Evolutionary conservation across 2,113 vertebrate species (phyloP).

Genomic region (Centropus unirufus): DNA sequence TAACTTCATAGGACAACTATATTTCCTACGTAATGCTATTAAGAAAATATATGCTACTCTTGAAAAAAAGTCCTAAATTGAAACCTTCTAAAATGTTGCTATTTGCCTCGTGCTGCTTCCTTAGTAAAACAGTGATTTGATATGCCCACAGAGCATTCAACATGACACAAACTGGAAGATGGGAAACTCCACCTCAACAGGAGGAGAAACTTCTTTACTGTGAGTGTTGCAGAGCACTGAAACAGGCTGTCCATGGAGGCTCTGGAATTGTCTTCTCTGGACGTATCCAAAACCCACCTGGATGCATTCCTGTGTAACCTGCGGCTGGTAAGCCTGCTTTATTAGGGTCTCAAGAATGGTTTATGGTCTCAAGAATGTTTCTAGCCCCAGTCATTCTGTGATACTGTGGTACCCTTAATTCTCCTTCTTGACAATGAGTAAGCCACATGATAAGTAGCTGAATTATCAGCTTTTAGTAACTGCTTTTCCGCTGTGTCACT

Average conservation of each 20-base stretch:
- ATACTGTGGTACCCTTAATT: neutral
- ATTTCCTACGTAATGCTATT: neutral
- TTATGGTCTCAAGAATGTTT: too few relatives aligned
- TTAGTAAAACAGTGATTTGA: neutral
- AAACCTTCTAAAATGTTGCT: neutral
- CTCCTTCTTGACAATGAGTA: neutral
- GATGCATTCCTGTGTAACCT: too few relatives aligned
- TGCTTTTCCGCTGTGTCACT: neutral
- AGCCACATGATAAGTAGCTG: neutral
- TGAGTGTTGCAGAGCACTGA: too few relatives aligned
- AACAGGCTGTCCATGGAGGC: too few relatives aligned
- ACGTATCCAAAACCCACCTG: too few relatives aligned
- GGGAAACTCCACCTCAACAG: too few relatives aligned
- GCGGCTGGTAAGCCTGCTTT: too few relatives aligned
- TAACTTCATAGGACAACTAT: neutral
- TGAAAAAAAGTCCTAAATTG: neutral
- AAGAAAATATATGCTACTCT: neutral
- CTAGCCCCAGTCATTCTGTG: too few relatives aligned
- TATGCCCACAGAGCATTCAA: neutral
- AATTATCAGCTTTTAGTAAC: neutral
- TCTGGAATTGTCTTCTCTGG: too few relatives aligned
- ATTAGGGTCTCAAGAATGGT: too few relatives aligned
- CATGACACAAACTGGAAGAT: neutral
- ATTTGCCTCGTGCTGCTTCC: neutral
- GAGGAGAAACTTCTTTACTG: too few relatives aligned